These are phyloP conservation scores for Forbesichthys agassizii DNA, from an alignment of 2,113 vertebrate genomes.

Conservation along the genomic window DNA sequence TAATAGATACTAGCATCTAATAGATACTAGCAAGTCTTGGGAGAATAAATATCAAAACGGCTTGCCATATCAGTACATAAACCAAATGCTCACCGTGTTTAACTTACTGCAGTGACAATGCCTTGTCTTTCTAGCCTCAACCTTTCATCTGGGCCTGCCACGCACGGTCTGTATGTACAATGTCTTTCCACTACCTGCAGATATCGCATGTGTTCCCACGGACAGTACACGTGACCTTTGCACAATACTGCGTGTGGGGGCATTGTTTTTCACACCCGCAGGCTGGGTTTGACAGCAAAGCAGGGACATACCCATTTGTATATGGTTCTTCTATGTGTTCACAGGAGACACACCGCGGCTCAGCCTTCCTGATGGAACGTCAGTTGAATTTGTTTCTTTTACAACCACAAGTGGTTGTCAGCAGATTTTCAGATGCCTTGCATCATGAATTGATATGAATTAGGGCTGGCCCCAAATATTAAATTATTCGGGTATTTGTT, in stretches of 20 bases:
- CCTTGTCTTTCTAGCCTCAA: not conserved
- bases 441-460: not conserved
- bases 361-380: constrained; percentile 9
- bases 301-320: constrained; percentile 7
- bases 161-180: not conserved
- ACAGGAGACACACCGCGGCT: no score
- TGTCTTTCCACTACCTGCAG: not conserved
- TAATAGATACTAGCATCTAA: no score
- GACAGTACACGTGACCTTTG: constrained; percentile 1
- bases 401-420: not conserved
- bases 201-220: constrained; percentile 5
- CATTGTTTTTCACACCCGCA: not conserved
- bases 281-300: constrained; percentile 4
- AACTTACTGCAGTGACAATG: no score
- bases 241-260: not conserved
- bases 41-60: no score
- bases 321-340: no score
- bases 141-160: not conserved
- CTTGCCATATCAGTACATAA: no score
- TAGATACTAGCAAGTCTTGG: no score
- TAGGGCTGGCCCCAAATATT: no score
- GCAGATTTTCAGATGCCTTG: not conserved
- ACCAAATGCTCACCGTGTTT: no score
- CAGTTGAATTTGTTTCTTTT: not conserved
- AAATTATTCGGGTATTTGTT: no score